Evolutionary conservation across 2,797 vertebrate genomes (phyloP).

Genomic region (Crypturellus tataupa): DNA sequence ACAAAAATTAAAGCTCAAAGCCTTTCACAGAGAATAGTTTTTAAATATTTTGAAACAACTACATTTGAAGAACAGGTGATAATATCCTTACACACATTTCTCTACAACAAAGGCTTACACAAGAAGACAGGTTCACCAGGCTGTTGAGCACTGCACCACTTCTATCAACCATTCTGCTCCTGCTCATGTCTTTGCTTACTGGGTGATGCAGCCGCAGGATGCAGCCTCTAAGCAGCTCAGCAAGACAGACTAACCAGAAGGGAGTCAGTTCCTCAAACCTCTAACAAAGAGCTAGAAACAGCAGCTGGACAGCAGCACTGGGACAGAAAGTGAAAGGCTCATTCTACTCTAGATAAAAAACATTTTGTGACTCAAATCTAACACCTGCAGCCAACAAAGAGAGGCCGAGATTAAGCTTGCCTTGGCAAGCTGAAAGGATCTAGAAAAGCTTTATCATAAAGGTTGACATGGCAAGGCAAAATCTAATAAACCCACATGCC

Average conservation of each 20-base stretch:
- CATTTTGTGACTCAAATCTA: neutral
- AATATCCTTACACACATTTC: neutral
- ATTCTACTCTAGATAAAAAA: neutral
- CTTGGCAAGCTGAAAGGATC: neutral
- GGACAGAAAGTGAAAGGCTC: neutral
- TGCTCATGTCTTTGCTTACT: neutral
- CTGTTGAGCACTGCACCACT: neutral
- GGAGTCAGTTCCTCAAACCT: neutral
- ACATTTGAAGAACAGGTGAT: neutral
- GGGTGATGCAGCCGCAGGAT: neutral
- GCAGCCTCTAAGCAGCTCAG: neutral
- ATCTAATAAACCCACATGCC: neutral
- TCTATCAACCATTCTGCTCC: neutral
- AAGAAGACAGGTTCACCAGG: neutral
- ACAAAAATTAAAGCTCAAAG: too few relatives aligned
- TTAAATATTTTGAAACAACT: neutral
- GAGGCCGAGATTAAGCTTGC: neutral
- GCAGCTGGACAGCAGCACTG: neutral
- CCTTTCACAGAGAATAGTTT: too few relatives aligned
- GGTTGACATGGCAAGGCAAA: neutral
- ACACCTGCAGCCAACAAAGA: neutral
- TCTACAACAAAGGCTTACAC: neutral
- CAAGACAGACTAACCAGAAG: rapidly evolving
- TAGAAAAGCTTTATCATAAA: neutral
- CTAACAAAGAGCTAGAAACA: neutral